Evolutionary conservation across 2,797 vertebrate genomes (phyloP).

Genomic region (Falco rusticolus): DNA sequence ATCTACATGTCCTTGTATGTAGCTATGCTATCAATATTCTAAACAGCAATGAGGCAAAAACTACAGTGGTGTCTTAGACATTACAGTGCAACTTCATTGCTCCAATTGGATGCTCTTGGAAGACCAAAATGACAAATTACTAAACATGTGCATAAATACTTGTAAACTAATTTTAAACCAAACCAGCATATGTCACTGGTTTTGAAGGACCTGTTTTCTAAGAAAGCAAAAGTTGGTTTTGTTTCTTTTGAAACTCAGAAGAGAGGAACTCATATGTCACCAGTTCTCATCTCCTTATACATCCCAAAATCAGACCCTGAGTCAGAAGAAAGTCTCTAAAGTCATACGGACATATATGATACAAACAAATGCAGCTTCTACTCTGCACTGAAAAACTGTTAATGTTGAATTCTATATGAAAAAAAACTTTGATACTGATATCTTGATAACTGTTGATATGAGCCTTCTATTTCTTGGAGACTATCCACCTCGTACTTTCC

Average conservation of each 20-base stretch:
- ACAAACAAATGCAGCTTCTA: background rate
- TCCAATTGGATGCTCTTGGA: background rate
- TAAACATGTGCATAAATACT: background rate
- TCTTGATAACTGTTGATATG: background rate
- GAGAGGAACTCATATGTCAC: background rate
- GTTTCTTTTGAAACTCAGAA: background rate
- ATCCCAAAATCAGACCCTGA: background rate
- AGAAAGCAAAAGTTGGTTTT: background rate
- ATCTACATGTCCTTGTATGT: background rate
- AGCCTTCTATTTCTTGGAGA: background rate
- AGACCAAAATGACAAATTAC: background rate
- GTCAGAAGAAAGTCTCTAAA: background rate
- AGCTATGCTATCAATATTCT: background rate
- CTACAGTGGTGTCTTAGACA: background rate
- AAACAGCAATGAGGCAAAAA: background rate
- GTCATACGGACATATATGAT: background rate
- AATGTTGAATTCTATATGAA: background rate
- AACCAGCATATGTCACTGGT: background rate
- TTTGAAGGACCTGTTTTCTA: background rate
- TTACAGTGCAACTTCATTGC: background rate
- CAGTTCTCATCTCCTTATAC: background rate
- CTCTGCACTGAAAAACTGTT: background rate
- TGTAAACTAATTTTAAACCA: background rate
- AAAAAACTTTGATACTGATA: background rate
- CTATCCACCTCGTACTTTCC: background rate